phyloP scores from a whole-genome alignment of 1,140 invertebrate genomes.

The Trissolcus basalis region DNA sequence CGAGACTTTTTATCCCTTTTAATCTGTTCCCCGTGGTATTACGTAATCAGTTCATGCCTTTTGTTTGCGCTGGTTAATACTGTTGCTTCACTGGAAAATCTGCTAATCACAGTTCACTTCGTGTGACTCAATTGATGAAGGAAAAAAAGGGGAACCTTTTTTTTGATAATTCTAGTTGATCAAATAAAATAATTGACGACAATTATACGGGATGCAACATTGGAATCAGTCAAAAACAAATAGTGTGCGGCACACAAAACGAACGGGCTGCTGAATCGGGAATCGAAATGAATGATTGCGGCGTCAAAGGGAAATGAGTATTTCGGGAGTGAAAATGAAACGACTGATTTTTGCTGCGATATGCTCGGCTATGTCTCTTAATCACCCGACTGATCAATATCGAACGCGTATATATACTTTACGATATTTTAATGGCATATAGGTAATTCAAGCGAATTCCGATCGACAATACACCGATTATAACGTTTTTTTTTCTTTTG shows the following conservation, averaged over 20 bases:
- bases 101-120: no score
- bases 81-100: no score
- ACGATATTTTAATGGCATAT: conserved; percentile 42
- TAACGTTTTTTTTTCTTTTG: no score
- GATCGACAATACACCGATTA: conserved; percentile 25
- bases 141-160: no score
- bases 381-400: conserved; percentile 53
- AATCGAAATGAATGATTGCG: conserved; percentile 44
- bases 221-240: conserved; percentile 15
- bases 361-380: conserved; percentile 45
- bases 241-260: conserved; percentile 24
- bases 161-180: no score
- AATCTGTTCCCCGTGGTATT: neutral
- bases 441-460: conserved; percentile 41
- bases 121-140: no score
- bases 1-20: conserved; percentile 19
- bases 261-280: conserved; percentile 46
- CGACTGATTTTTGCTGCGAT: conserved; percentile 46
- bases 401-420: conserved; percentile 22
- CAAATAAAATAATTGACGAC: conserved; percentile 6
- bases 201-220: conserved; percentile 23
- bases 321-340: conserved; percentile 49
- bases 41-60: conserved; percentile 19
- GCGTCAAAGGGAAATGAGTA: conserved; percentile 48
- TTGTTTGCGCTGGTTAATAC: conserved; percentile 26